phyloP scores from a whole-genome alignment of 2,888 invertebrate species.

The Dicyrtomina minuta region DNA sequence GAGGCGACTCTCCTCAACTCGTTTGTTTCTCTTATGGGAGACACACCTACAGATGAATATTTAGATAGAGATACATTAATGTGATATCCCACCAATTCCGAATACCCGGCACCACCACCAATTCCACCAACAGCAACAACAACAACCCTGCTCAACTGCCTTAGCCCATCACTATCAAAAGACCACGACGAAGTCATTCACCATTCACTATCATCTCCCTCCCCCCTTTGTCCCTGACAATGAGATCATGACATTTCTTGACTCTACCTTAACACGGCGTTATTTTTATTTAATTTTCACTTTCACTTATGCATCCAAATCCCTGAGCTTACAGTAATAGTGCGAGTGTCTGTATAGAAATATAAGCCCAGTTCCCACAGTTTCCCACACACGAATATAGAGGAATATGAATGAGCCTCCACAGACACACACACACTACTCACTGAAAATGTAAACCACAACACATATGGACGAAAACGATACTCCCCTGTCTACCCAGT shows the following conservation, averaged over 20 bases:
- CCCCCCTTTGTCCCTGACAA: slow-evolving; percentile 2
- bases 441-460: no score
- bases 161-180: no score
- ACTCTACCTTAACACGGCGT: not conserved
- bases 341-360: not conserved
- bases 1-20: slow-evolving; percentile 25
- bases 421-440: no score
- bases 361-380: not conserved
- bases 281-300: slow-evolving; percentile 3
- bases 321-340: not conserved
- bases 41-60: slow-evolving; percentile 34
- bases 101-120: slow-evolving; percentile 19
- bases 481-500: no score
- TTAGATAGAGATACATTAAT: slow-evolving; percentile 30
- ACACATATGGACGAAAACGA: no score
- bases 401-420: no score
- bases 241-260: slow-evolving; percentile 1
- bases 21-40: slow-evolving; percentile 5
- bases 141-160: not conserved
- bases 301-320: not conserved
- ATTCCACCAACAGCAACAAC: not conserved
- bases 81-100: slow-evolving; percentile 25
- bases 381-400: not conserved
- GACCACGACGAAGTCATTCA: not conserved
- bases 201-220: not conserved